A percentile compares a stretch with the other conserved stretches of the same genome.
These are phyloP conservation scores for Drosophila acutilabella DNA, from an alignment of 2,888 invertebrate species.

Conservation along the genomic window DNA sequence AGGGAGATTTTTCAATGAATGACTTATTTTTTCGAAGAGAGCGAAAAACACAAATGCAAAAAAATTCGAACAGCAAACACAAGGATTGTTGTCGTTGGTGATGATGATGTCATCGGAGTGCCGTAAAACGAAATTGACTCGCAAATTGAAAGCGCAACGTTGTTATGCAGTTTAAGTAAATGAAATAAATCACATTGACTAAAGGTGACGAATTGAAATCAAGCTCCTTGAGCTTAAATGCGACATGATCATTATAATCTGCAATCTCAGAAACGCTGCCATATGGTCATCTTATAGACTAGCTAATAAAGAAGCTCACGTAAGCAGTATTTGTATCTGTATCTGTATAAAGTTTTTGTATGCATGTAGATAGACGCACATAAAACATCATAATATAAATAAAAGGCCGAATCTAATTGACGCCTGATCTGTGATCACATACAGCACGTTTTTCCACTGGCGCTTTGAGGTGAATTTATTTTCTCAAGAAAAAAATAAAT, in stretches of 20 bases:
- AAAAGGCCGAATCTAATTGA: constrained; percentile 73
- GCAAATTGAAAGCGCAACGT: constrained; percentile 26
- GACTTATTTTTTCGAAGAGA: constrained; percentile 42
- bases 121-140: constrained; percentile 36
- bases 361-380: constrained; percentile 29
- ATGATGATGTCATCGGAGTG: constrained; percentile 62
- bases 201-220: constrained; percentile 30
- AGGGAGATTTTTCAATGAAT: constrained; percentile 70
- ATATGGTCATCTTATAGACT: constrained; percentile 64
- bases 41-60: constrained; percentile 65
- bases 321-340: constrained; percentile 49
- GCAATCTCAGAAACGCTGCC: constrained; percentile 26
- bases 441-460: constrained; percentile 67
- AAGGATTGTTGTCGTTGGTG: constrained; percentile 48
- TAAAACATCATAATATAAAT: constrained; percentile 65
- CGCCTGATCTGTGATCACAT: constrained; percentile 45
- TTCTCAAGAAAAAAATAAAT: constrained; percentile 28
- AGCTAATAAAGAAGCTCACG: constrained; percentile 67
- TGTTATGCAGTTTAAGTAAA: constrained; percentile 9
- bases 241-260: constrained; percentile 16
- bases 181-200: constrained; percentile 59
- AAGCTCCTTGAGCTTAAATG: constrained; percentile 21
- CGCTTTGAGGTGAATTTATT: constrained; percentile 42
- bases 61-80: constrained; percentile 56
- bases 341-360: constrained; percentile 4